Base-by-base conservation (phyloP, 2,888 invertebrate species). In the Lydus trimaculatus region DNA sequence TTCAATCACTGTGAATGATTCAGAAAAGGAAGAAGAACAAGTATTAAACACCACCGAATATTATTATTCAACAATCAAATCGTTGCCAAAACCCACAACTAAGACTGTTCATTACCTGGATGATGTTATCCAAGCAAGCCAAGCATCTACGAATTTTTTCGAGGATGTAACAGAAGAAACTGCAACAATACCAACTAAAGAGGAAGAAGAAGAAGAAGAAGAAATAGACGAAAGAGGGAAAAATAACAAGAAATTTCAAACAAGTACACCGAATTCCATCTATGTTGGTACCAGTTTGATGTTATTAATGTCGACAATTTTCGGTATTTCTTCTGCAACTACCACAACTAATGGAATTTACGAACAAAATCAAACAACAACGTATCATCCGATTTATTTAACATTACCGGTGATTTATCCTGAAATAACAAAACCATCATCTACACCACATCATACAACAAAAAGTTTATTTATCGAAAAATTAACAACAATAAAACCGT, bases 331-430 rank as follows among this genome's bases (percentile, higher is more conserved):
- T 17, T 7, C 43, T 1, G 17, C 43, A 43, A 17, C 43, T 25
- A 65, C 63, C 9, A 59, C 63, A n/a, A 23, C 17, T 58, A 31
- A n/a, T 11, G 60, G 3, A 15, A 31, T 31, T 60, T 1, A 62
- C 20, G 39, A 36, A 36, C 15, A 20, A 31, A 36, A 31, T 48
- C 23, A 43, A 36, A 60, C 63, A 33, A 64, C 66, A 20, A 66
- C 64, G 20, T 64, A n/a, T 15, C 58, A 64, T 17, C 36, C 65
- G 15, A 48, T 70, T 58, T 70, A 70, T 39, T 58, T 70, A n/a
- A 61, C 66, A 43, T 17, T 70, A 31, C 69, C 69, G 0, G 64
- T 70, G 43, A 66, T 66, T 28, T 13, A 60, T n/a, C 66, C 66
- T 4, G 64, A 70, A 25, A 39, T 13, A 15, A 58, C 58, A 7